Conservation (phyloP, 1,140 invertebrate species). For the Drosophila takahashii region DNA sequence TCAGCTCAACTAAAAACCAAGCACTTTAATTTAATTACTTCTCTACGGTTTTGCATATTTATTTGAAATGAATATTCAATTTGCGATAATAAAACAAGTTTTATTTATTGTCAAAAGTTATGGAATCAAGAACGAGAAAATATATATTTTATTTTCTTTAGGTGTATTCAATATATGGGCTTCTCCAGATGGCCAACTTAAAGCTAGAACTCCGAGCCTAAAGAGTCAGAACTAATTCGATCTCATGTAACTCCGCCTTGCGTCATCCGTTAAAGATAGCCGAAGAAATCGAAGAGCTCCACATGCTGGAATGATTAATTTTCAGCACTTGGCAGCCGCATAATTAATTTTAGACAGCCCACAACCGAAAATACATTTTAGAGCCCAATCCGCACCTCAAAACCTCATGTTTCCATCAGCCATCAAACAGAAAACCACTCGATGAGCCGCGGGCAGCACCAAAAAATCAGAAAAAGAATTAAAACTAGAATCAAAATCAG, state of each 20-base stretch:
- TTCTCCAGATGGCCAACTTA: slow-evolving; percentile 7
- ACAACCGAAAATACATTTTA: slow-evolving; percentile 36
- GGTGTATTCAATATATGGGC: slow-evolving; percentile 4
- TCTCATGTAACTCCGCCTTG: slow-evolving; percentile 55
- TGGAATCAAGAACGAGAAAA: background rate
- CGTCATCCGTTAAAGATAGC: slow-evolving; percentile 64
- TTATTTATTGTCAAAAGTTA: background rate
- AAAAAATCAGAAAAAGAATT: slow-evolving; percentile 24
- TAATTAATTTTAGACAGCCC: slow-evolving; percentile 44
- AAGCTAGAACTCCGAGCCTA: slow-evolving; percentile 5
- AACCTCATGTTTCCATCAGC: slow-evolving; percentile 17
- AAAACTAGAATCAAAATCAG: slow-evolving; percentile 15
- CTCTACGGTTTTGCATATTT: background rate
- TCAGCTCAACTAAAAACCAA: background rate
- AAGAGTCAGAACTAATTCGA: slow-evolving; percentile 3
- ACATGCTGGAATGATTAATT: slow-evolving; percentile 55
- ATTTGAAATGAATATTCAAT: slow-evolving; percentile 5
- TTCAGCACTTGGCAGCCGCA: slow-evolving; percentile 38
- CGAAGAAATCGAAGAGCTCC: background rate
- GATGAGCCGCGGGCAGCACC: slow-evolving; percentile 36
- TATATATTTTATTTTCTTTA: background rate
- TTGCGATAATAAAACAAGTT: background rate
- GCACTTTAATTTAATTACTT: background rate
- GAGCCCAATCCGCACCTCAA: slow-evolving; percentile 29
- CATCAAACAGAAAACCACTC: slow-evolving; percentile 32